Evolutionary conservation across 1,140 invertebrate species (phyloP).

Genomic region (Littorina saxatilis): DNA sequence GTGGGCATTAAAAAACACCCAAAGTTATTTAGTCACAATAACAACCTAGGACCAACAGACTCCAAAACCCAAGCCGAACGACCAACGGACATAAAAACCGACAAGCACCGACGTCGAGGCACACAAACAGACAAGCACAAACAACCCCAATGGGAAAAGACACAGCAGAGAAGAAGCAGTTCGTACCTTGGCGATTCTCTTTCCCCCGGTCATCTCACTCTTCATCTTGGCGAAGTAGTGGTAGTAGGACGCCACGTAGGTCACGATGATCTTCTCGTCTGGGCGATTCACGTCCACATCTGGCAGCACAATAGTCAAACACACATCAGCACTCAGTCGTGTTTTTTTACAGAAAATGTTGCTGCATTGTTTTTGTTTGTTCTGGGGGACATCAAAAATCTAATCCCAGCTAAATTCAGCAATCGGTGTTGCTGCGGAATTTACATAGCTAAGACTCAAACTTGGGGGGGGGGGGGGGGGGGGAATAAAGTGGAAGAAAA

Average conservation of each 20-base stretch:
- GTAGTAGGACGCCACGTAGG: constrained; percentile 99
- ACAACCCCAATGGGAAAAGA: not conserved
- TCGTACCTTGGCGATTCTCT: constrained; percentile 95
- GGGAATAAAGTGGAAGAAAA: not conserved
- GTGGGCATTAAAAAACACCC: too few species aligned
- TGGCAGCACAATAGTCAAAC: constrained; percentile 52
- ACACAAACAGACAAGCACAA: not conserved
- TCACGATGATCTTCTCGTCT: constrained; percentile 99
- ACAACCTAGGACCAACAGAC: not conserved
- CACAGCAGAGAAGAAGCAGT: not conserved
- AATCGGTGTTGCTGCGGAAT: too few species aligned
- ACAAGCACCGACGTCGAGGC: not conserved
- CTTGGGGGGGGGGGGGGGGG: not conserved
- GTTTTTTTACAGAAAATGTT: too few species aligned
- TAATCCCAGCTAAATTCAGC: too few species aligned
- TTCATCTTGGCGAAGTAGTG: constrained; percentile 99
- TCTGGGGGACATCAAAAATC: too few species aligned
- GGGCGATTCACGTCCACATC: constrained; percentile 98
- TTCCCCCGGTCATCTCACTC: constrained; percentile 97
- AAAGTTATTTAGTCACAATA: not conserved
- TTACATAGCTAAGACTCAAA: too few species aligned
- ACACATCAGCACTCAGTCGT: not conserved
- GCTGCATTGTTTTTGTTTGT: too few species aligned
- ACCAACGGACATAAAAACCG: not conserved
- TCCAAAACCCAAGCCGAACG: not conserved